Evolutionary conservation across 35 echinoderm and acorn worm genomes (phyloP).

Genomic region (Antedon bifida): DNA sequence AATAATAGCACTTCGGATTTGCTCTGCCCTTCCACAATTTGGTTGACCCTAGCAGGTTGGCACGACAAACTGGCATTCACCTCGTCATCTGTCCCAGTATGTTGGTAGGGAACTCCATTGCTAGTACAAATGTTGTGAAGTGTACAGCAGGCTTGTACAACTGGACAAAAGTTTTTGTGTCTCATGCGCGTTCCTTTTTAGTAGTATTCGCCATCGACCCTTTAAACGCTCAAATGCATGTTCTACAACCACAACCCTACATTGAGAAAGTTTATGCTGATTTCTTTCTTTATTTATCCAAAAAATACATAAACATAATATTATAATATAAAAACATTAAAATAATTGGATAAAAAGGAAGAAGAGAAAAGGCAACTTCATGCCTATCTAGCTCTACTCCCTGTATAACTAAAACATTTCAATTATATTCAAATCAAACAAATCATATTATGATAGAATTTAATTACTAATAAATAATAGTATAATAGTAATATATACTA

Average conservation of each 20-base stretch:
- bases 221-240: slow-evolving; percentile 30
- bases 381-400: no score
- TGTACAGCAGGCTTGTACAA: background rate
- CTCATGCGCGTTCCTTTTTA: slow-evolving; percentile 7
- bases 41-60: background rate
- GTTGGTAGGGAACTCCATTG: background rate
- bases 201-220: slow-evolving; percentile 20
- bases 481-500: no score
- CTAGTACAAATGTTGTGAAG: background rate
- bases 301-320: no score
- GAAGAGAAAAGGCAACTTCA: no score
- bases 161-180: background rate
- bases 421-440: no score
- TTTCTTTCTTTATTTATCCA: no score
- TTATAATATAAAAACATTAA: no score
- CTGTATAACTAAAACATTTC: no score
- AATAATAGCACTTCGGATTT: background rate
- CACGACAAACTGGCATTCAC: background rate
- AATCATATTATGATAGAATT: no score
- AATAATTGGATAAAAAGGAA: no score
- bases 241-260: slow-evolving; percentile 7
- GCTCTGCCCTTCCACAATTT: background rate
- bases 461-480: no score
- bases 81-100: background rate
- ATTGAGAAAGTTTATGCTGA: slow-evolving; percentile 1